Percentiles rank a stretch among this genome's conserved stretches.
These are phyloP conservation scores for Gasteruption jaculator DNA, from an alignment of 2,888 invertebrate genomes.

Conservation along the genomic window DNA sequence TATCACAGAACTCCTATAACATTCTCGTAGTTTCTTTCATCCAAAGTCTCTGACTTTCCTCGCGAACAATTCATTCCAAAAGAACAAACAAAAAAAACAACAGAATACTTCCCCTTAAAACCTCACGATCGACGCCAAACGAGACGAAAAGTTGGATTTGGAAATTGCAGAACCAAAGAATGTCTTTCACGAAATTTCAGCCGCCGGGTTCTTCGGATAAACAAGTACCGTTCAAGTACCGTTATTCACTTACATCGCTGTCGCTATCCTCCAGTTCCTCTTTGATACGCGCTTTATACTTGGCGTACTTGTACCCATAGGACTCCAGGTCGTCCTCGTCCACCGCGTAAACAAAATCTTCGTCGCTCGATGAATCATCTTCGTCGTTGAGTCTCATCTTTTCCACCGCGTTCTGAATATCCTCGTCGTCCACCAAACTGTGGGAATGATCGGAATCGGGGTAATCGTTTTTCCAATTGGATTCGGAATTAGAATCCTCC, in stretches of 20 bases:
- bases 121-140: too few relatives aligned
- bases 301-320: constrained; percentile 65
- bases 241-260: constrained; percentile 19
- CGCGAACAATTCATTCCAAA: too few relatives aligned
- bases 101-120: too few relatives aligned
- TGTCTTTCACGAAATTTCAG: too few relatives aligned
- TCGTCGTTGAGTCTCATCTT: constrained; percentile 39
- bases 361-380: constrained; percentile 54
- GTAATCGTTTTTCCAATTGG: constrained; percentile 74
- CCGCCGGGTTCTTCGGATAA: constrained; percentile 14
- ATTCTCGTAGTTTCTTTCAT: too few relatives aligned
- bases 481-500: constrained; percentile 67
- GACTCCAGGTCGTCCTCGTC: constrained; percentile 56
- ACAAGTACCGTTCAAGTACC: too few relatives aligned
- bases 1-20: too few relatives aligned
- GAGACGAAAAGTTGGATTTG: too few relatives aligned
- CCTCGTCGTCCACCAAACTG: constrained; percentile 59
- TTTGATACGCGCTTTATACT: constrained; percentile 59
- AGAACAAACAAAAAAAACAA: too few relatives aligned
- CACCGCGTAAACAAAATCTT: constrained; percentile 42
- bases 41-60: too few relatives aligned
- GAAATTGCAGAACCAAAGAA: too few relatives aligned
- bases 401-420: constrained; percentile 31
- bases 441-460: constrained; percentile 65
- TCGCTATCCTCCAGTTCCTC: constrained; percentile 27